Base-by-base conservation (phyloP, 2,113 vertebrate genomes). In the Anthoscopus minutus region DNA sequence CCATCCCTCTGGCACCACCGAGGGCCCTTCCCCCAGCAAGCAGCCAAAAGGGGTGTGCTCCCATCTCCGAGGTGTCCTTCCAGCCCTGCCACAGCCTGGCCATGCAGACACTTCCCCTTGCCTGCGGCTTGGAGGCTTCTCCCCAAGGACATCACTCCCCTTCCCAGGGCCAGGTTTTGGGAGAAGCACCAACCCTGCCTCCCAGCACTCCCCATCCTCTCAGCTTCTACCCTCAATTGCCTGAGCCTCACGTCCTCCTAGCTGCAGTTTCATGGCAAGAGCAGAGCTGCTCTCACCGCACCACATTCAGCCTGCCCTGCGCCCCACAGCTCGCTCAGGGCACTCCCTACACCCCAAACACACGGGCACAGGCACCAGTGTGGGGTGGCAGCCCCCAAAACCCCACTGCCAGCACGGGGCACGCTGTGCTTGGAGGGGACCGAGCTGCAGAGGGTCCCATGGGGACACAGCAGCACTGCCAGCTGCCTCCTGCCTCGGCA, bases 391-490 rank as follows among this genome's bases (percentile, higher is more conserved):
- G 13, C 45, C 65, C 57, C 15, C n/a, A 51, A 18, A 31, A 24
- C 11, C 10, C 71, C 69, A 5, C 7, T 16, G 6, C 24, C 61
- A 94, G 76, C 76, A 33, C 7, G 0, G 65, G 42, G 12, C 72
- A 89, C 0, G 0, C 53, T 5, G 1, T 44, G 61, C 70, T 16
- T 0, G 0, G 50, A 30, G 38, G 13, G 40, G 4, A 53, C 11
- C 12, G 0, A 0, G 80, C n/a, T 48, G 7, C 40, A 27, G 28
- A 53, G 61, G 57, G 7, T 54, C 53, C 73, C 50, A 18, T 0
- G 0, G 2, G 12, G 70, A 30, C 72, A 51, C 0, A 4, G 4
- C 22, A 76, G 89, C 53, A 2, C 0, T 11, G 51, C 53, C 88
- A 88, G 82, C 88, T 88, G 86, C 89, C 66, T 82, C 66, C 92